Evolutionary conservation across 92 coral and sea anemone genomes (phyloP), one percentile per base, ranked within the genome.

Genomic region (Diadumene lineata): DNA sequence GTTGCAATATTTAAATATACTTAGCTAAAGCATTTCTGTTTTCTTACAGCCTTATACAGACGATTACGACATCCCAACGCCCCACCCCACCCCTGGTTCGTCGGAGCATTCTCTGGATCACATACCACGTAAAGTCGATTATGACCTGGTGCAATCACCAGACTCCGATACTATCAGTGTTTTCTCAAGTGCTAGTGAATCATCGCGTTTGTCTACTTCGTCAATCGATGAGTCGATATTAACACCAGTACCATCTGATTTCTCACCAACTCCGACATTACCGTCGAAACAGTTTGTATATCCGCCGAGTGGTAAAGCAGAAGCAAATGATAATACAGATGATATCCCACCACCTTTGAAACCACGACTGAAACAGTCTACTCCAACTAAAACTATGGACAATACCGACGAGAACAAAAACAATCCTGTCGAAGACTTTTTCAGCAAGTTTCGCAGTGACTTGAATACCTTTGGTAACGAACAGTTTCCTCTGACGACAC

Each of bases 251-350:
- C 58, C 82, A 1, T 32, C 75, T 7, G 82, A 63, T 38, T 38
- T 78, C 64, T 67, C 75, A 21, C 82, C 82, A 21, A 68, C 82
- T 9, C 82, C 82, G 44, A 78, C 82, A 1, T 38, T 60, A 56
- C 31, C 66, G 0, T 18, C 74, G 25, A 66, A 55, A 23, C 69
- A 78, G 34, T 78, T 78, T 73, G 43, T 64, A 2, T 78, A 67
- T 43, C 75, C 56, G 19, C 31, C 55, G 50, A 21, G 58, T 50
- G 57, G 15, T 51, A 60, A 60, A 22, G 21, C 68, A 11, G 24
- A 56, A 18, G 75, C 31, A 17, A 19, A 73, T 1, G 43, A 23
- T 29, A 7, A 10, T 10, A 34, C 50, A 11, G 60, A 29, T 25
- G 43, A 43, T 34, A 25, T 23, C 4, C n/a, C 56, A 3, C 77